Base-by-base conservation (phyloP, 2,888 invertebrate genomes). In the Eilema caniola region DNA sequence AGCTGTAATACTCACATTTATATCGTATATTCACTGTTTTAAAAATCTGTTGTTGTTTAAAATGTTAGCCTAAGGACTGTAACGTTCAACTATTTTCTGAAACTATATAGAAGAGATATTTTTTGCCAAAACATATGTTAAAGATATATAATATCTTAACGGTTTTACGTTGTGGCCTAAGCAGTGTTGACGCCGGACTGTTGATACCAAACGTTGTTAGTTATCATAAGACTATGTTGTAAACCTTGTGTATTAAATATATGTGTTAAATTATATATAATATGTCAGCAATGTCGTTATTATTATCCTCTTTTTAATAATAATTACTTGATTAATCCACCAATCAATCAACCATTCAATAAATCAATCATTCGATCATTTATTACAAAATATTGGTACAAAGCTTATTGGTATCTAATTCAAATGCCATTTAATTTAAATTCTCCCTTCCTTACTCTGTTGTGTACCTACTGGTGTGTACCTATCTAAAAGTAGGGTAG, bases 241-340 rank as follows among this genome's bases (percentile, higher is more conserved):
- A 87, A 90, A 88, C 88, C 87, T 88, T 88, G 88, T 92, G 90
- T 91, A 90, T 85, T 90, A 82, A 66, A 89, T 62, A 89, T 91
- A 90, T 92, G 92, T 94, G 93, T 94, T 93, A 90, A 77, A 90
- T 87, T 92, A 94, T 92, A 94, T 91, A 88, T 92, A 92, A 91
- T 90, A 92, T 92, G 89, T 93, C 93, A 87, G 94, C 94, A 92
- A 86, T 81, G 81, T 88, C 86, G 73, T 90, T 86, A 81, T 77
- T 82, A 83, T 86, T 81, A 16, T 31, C 14, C 16, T 23, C 41
- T 62, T 41, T 25, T 53, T n/a, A 16, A 14, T 20, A 7, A 20
- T 37, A 12, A 12, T 37, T 37, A 12, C 33, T 37, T 12, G 33
- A 20, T 20, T 20, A 11, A 20, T 64, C 11, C n/a, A 23, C 0